Evolutionary conservation across 1,140 invertebrate species (phyloP).

Genomic region (Melipona quadrifasciata): DNA sequence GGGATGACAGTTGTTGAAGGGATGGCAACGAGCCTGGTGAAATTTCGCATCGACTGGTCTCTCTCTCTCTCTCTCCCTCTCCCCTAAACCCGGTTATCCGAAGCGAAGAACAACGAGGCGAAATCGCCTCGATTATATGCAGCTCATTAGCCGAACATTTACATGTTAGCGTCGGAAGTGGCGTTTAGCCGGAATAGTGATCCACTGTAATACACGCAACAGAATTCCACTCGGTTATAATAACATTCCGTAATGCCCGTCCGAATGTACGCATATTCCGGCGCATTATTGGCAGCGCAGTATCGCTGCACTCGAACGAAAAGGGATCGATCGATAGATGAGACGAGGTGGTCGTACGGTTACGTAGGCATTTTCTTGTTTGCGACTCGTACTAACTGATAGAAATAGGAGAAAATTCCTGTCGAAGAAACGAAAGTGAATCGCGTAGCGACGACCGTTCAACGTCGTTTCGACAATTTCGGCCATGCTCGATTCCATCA

Average conservation of each 20-base stretch:
- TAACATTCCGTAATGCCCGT: conserved; percentile 58
- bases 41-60: background rate
- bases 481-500: too few relatives aligned
- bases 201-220: conserved; percentile 39
- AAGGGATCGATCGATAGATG: conserved; percentile 45
- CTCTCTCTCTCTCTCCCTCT: too few relatives aligned
- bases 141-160: conserved; percentile 55
- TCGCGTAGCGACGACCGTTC: too few relatives aligned
- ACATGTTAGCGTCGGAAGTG: conserved; percentile 43
- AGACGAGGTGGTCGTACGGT: conserved; percentile 30
- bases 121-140: conserved; percentile 40
- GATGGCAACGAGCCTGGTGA: background rate
- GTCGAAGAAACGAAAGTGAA: too few relatives aligned
- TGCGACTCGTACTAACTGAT: conserved; percentile 22
- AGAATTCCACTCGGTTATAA: conserved; percentile 59
- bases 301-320: conserved; percentile 38
- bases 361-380: conserved; percentile 46
- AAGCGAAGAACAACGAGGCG: conserved; percentile 13
- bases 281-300: conserved; percentile 55
- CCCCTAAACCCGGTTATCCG: too few relatives aligned
- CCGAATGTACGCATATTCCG: conserved; percentile 55
- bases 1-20: too few relatives aligned
- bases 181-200: conserved; percentile 36
- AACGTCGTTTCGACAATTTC: too few relatives aligned
- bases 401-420: too few relatives aligned